Base-by-base conservation (phyloP, 1,140 invertebrate genomes). In the Gerris buenoi region DNA sequence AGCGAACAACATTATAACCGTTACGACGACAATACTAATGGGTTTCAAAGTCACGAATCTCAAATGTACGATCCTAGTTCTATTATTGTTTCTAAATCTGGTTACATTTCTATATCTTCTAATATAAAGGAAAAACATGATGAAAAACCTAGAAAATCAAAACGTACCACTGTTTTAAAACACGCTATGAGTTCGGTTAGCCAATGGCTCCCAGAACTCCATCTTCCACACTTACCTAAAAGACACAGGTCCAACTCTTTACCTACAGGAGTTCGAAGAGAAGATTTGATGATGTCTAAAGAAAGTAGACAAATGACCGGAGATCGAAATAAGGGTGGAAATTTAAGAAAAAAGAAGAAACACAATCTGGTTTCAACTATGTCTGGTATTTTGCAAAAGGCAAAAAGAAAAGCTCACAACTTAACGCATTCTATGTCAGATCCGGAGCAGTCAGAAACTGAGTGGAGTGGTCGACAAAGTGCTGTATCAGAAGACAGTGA, bases 181-280 rank as follows among this genome's bases (percentile, higher is more conserved):
- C 86, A 86, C 58, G 89, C 88, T 0, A 88, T 91, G 85, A 88
- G 82, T 73, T 87, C 87, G 1, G 84, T 90, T 71, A 88, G 84
- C 72, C 86, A 85, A 72, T 89, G 90, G 84, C 76, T 93, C 28
- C 89, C 89, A 0, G 89, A 91, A 74, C 79, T 92, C 68, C 88
- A 90, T 77, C 23, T 60, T 13, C 15, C 15, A 14, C 65, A 66
- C 25, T 77, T 92, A 59, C 82, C 84, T 5, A 90, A 88, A 76
- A 80, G 89, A 68, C 84, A 86, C 76, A 80, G 90, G 71, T 92
- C 89, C 27, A 85, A 90, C 73, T 91, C 89, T 0, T 79, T 93
- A 68, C 89, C 90, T 1, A 80, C 85, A 22, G 84, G 84, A 62
- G 83, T 85, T n/a, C 81, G 85, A 68, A 79, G 79, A 64, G 80